Evolutionary conservation across 2,888 invertebrate genomes (phyloP), one percentile per base, ranked within the genome.

Genomic region (Ernsta delagoae): DNA sequence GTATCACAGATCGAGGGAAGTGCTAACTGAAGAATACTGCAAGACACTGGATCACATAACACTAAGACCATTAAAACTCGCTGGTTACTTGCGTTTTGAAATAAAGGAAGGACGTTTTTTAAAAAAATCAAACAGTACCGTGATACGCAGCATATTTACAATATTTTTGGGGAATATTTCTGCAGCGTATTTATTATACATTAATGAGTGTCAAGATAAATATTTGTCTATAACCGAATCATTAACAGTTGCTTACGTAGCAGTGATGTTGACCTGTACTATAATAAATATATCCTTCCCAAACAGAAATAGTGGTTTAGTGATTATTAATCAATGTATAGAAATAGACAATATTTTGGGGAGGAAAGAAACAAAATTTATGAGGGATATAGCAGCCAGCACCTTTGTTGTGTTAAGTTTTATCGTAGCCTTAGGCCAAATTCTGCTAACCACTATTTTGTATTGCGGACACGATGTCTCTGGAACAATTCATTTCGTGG

Each of bases 281-380:
- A 48, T 86, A 0, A 31, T 79, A 24, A 83, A 87, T 59, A 76
- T 84, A 4, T 79, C 80, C 0, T 80, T 87, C 59, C 62, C 75
- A 0, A 84, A 86, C 50, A 78, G 78, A 63, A 70, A 73, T 12
- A 75, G 75, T 9, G 85, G 82, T 6, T 64, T 79, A 0, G 73
- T 78, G 0, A 65, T 89, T 0, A 72, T 89, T 1, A 73, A 79
- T 7, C 73, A 75, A 39, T 77, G 75, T 59, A 81, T 88, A 6
- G 79, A 87, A 50, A 81, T 89, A 0, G 91, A 91, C 70, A 54
- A 72, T 6, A 77, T 84, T 45, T 73, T 91, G 0, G 89, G 88
- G 9, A 73, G 77, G 1, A 71, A 81, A n/a, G 83, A 88, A 71
- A 89, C 90, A 0, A 78, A 76, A 56, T 87, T 87, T 59, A 83